Percentiles rank a stretch among this genome's conserved stretches.
Conservation (phyloP, 2,888 invertebrate species). For the Glyphotaelius pellucidus region DNA sequence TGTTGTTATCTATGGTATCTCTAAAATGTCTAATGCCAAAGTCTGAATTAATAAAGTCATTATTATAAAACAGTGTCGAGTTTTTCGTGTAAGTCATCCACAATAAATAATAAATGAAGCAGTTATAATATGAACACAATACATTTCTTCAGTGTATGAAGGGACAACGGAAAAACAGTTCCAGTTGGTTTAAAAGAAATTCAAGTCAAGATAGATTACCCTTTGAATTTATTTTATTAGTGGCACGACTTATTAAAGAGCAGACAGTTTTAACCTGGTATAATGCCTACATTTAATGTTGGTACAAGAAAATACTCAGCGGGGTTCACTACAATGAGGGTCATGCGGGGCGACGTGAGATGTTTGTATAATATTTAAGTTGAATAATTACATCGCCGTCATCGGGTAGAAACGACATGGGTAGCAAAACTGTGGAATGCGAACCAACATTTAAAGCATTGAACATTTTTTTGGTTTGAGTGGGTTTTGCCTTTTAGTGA, state of each 20-base stretch:
- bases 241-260: neutral
- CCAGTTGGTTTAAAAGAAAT: too few species aligned
- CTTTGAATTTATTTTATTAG: neutral
- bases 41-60: too few species aligned
- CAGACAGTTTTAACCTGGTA: neutral
- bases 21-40: too few species aligned
- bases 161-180: neutral
- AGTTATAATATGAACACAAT: too few species aligned
- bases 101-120: too few species aligned
- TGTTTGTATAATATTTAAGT: conserved; percentile 28
- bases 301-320: neutral
- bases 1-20: too few species aligned
- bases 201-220: neutral
- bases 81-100: too few species aligned
- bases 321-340: conserved; percentile 18
- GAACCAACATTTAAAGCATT: neutral
- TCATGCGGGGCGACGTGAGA: conserved; percentile 25
- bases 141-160: too few species aligned
- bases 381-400: conserved; percentile 10
- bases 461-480: neutral
- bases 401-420: neutral
- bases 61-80: too few species aligned
- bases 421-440: neutral
- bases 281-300: neutral
- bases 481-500: neutral